Base-by-base conservation (phyloP, 2,113 vertebrate species). In the Lepus europaeus region DNA sequence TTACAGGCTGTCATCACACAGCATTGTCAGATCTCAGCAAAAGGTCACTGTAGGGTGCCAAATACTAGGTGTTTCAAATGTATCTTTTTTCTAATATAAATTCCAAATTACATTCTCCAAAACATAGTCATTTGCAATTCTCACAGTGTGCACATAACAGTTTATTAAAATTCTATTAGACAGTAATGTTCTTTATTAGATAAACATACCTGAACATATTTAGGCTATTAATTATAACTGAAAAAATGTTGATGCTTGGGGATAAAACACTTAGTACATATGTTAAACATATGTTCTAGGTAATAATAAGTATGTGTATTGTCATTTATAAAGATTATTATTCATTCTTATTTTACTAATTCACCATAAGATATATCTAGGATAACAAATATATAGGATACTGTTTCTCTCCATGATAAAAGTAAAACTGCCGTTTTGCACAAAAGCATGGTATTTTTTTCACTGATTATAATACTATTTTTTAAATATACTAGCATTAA, bases 101-200 rank as follows among this genome's bases (percentile, higher is more conserved):
- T 86, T 63, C 49, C 33, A 70, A 69, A 80, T 49, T 53, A 93
- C 70, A 23, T 81, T 95, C 9, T 93, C 19, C 39, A 94, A 91
- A 96, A 17, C 3, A 25, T 4, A 93, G 6, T 51, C 51, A 88
- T 74, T 92, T 94, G 64, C 3, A 92, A 27, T 96, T 93, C 33
- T 86, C 31, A 94, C 68, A 82, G 1, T 64, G 8, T 82, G 25
- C 31, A 90, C 3, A 36, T 29, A 70, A 49, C 33, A 93, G 73
- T 80, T 93, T 64, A 73, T 84, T 96, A 93, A 95, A 94, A 85
- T 64, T 63, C 68, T 22, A 36, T 96, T 82, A 81, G 90, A 17
- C 31, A 64, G 4, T 92, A 33, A 36, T 68, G 51, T 91, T 93
- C 13, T 80, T 93, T 87, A 87, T 73, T 89, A 64, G 23, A 2